These are phyloP conservation scores for Actias luna DNA, from an alignment of 2,888 invertebrate species.

Conservation along the genomic window DNA sequence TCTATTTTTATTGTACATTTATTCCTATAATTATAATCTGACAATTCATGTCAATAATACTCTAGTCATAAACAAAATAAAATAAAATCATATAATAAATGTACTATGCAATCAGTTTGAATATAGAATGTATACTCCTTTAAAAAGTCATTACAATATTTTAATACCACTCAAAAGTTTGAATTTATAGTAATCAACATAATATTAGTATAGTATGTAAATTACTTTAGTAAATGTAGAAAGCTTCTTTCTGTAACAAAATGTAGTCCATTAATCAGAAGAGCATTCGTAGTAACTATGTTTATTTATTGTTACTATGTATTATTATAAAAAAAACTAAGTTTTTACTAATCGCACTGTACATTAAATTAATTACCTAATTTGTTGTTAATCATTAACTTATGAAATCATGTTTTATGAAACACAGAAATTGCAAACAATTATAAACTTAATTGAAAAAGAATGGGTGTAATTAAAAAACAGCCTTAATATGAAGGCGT, in stretches of 20 bases:
- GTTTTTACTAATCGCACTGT: neutral
- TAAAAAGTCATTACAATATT: neutral
- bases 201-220: neutral
- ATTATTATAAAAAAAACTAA: neutral
- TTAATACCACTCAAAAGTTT: neutral
- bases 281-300: neutral
- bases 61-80: neutral
- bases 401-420: neutral
- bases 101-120: neutral
- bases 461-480: too few species aligned
- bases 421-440: neutral
- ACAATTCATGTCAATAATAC: constrained; percentile 5
- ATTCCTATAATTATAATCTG: constrained; percentile 8
- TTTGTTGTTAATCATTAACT: neutral
- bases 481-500: too few species aligned
- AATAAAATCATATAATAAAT: neutral
- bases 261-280: neutral
- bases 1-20: neutral
- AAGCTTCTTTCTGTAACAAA: neutral
- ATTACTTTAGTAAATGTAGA: constrained; percentile 1
- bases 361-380: neutral
- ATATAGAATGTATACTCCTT: neutral
- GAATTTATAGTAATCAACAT: neutral
- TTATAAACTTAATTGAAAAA: too few species aligned
- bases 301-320: neutral